Evolutionary conservation across 2,113 vertebrate genomes (phyloP).

Genomic region (Nothoprocta pentlandii): DNA sequence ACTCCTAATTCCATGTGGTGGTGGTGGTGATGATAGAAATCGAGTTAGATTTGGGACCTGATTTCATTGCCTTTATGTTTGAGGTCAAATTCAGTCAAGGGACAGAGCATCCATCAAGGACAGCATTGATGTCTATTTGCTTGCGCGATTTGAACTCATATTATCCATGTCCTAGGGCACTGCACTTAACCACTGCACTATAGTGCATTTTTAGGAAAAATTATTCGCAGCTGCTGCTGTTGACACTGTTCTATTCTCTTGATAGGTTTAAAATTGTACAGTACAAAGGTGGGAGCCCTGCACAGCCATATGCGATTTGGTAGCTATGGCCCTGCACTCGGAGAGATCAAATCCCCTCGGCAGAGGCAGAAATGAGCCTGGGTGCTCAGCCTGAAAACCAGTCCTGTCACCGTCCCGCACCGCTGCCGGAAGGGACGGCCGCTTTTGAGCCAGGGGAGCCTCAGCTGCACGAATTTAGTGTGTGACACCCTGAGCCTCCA

Average conservation of each 20-base stretch:
- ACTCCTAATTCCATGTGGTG: not conserved
- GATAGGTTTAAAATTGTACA: not conserved
- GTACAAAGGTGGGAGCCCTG: not conserved
- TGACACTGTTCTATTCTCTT: slow-evolving; percentile 15
- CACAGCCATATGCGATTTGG: not conserved
- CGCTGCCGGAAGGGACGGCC: not conserved
- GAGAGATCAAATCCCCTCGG: slow-evolving; percentile 18
- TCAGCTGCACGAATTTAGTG: not conserved
- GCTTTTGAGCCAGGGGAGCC: not conserved
- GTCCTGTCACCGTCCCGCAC: not conserved
- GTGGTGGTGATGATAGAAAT: slow-evolving; percentile 1
- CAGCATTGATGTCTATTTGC: slow-evolving; percentile 35
- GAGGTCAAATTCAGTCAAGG: slow-evolving; percentile 51
- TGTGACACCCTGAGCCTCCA: not conserved
- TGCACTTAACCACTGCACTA: slow-evolving; percentile 13
- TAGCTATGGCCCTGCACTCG: not conserved
- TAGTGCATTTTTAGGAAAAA: not conserved
- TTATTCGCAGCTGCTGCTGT: not conserved
- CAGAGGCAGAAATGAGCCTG: slow-evolving; percentile 9
- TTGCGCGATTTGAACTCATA: slow-evolving; percentile 57
- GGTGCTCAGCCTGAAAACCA: slow-evolving; percentile 7
- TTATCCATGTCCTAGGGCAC: slow-evolving; percentile 45
- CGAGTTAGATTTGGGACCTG: slow-evolving; percentile 20
- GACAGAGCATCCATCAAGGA: not conserved
- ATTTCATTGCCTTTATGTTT: slow-evolving; percentile 46